Evolutionary conservation across 2,888 invertebrate species (phyloP), one percentile per base, ranked within the genome.

Genomic region (Caenorhabditis doughertyi): DNA sequence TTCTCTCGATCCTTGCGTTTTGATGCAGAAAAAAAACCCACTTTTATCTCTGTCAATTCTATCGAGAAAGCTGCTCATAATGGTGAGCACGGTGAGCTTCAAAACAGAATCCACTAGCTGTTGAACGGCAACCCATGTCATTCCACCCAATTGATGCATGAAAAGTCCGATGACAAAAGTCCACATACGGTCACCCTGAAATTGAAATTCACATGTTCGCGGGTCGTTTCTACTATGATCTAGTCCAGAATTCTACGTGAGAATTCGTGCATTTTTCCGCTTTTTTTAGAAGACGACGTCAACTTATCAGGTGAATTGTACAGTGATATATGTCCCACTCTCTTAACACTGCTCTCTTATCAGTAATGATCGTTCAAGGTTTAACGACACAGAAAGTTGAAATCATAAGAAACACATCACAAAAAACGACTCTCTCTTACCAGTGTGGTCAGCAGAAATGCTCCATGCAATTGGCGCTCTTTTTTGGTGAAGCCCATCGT

Each of bases 151-250:
- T 27, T 73, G 49, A 44, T 86, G 79, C 81, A 88, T 83, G 77
- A 88, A 84, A 18, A 87, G 68, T 29, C 87, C 88, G n/a, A 87
- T 82, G 13, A 83, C 72, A 58, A 87, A 87, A 18, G 82, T 70
- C 88, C 88, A 88, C 81, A 88, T 79, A 44, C 88, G 83, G 55
- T 88, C 88, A 16, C 88, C 88, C 88, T 88, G 51, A 47, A 85
- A 64, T 9, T 39, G 47, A 21, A 2, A 21, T 21, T 47, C 23
- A 11, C 29, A 29, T 18, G 60, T 51, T 49, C 72, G 49, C n/a
- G 39, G 16, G n/a, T 18, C 64, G 49, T 21, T 32, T 23, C 11
- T 2, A 32, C 16, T 29, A 5, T 64, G 18, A 56, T 29, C 27
- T 42, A 55, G 18, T 44, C 18, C 16, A 29, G 39, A 16, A 27